These are phyloP conservation scores for Phaenicophaeus curvirostris DNA, from an alignment of 2,797 vertebrate genomes.

Conservation along the genomic window DNA sequence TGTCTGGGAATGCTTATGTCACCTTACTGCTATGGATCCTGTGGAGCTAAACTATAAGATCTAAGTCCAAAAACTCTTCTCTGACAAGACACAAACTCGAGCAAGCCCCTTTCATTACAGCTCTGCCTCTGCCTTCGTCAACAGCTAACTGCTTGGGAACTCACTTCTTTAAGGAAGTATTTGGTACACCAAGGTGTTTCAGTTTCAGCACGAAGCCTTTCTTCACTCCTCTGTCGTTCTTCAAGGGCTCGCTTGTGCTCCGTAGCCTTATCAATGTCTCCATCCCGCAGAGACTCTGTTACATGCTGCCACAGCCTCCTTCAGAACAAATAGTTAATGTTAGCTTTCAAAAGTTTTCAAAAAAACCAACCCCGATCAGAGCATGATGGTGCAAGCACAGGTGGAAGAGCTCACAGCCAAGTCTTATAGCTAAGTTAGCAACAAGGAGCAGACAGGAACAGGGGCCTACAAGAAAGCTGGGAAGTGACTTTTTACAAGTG, in stretches of 20 bases:
- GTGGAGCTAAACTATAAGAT: neutral
- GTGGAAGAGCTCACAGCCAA: neutral
- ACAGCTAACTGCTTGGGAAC: neutral
- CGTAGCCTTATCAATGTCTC: conserved; percentile 93
- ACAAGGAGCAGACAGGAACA: neutral
- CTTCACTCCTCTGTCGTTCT: conserved; percentile 91
- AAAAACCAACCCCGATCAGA: neutral
- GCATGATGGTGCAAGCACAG: fast-evolving
- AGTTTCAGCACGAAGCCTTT: conserved; percentile 89
- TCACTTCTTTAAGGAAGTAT: conserved; percentile 92
- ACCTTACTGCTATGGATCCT: neutral
- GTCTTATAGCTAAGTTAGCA: neutral
- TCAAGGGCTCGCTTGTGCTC: conserved; percentile 94
- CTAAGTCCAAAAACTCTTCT: neutral
- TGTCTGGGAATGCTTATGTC: neutral
- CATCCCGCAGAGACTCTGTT: conserved; percentile 89
- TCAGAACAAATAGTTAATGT: neutral
- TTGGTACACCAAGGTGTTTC: conserved; percentile 90
- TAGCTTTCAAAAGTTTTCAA: neutral
- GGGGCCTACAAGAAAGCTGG: too few relatives aligned
- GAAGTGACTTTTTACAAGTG: too few relatives aligned
- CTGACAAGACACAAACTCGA: neutral
- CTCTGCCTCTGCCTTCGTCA: neutral
- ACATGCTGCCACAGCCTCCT: conserved; percentile 95
- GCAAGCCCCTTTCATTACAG: neutral